Evolutionary conservation across 2,113 vertebrate genomes (phyloP).

Genomic region (Misgurnus anguillicaudatus): DNA sequence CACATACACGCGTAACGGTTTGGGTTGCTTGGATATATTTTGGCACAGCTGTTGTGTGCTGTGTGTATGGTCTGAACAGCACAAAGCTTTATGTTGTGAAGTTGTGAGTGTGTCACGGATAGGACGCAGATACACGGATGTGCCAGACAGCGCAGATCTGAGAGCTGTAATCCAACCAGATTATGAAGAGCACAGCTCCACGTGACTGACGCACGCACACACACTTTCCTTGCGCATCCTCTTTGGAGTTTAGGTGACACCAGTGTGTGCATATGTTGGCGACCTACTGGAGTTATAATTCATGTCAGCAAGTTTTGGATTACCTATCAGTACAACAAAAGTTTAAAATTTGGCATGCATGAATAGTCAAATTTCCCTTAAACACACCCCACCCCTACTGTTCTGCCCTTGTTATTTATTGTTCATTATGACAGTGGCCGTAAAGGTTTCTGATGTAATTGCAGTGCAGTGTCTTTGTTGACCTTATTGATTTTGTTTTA

Average conservation of each 20-base stretch:
- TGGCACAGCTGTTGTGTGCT: neutral
- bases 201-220: slow-evolving; percentile 44
- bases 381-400: too few relatives aligned
- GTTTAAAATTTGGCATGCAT: too few relatives aligned
- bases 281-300: neutral
- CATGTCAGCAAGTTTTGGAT: too few relatives aligned
- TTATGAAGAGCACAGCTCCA: slow-evolving; percentile 62
- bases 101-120: slow-evolving; percentile 14
- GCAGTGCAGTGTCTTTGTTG: neutral
- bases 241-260: neutral
- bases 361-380: too few relatives aligned
- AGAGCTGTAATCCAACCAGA: slow-evolving; percentile 67
- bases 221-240: slow-evolving; percentile 12
- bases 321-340: too few relatives aligned
- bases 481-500: slow-evolving; percentile 15
- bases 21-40: slow-evolving; percentile 8
- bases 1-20: neutral
- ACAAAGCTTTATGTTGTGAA: slow-evolving; percentile 24
- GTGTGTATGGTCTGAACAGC: slow-evolving; percentile 4
- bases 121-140: slow-evolving; percentile 17
- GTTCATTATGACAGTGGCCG: too few relatives aligned
- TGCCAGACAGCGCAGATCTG: slow-evolving; percentile 65
- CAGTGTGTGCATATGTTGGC: neutral
- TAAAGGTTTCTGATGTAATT: neutral
- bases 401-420: neutral